Conservation (phyloP, 2,113 vertebrate species). For the Colaptes auratus region DNA sequence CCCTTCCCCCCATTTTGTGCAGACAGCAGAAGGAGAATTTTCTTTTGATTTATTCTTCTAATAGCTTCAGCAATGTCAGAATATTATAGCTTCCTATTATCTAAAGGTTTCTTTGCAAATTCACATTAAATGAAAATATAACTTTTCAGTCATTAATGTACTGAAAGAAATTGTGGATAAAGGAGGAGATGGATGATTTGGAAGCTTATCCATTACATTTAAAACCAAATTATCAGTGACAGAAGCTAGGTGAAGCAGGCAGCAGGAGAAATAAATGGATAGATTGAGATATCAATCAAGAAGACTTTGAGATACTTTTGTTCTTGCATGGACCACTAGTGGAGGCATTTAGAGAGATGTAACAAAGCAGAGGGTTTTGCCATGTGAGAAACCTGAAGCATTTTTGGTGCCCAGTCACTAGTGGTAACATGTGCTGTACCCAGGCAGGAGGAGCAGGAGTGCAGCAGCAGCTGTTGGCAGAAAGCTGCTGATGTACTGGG, state of each 20-base stretch:
- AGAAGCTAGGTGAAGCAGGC: background rate
- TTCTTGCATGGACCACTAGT: background rate
- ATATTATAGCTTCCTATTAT: conserved; percentile 25
- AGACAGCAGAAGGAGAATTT: background rate
- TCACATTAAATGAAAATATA: conserved; percentile 46
- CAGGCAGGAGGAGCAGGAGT: background rate
- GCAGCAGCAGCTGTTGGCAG: rapidly evolving
- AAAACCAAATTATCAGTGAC: conserved; percentile 44
- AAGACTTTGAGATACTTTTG: background rate
- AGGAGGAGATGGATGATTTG: conserved; percentile 1
- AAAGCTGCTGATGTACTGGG: background rate
- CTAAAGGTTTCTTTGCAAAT: conserved; percentile 42
- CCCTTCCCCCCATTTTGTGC: background rate
- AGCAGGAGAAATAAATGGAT: background rate
- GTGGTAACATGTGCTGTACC: rapidly evolving
- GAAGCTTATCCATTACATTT: conserved; percentile 26
- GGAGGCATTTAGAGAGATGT: background rate
- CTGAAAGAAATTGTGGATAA: background rate
- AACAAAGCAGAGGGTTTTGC: background rate
- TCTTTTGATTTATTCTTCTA: conserved; percentile 32
- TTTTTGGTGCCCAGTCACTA: background rate
- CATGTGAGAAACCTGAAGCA: background rate
- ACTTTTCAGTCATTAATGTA: conserved; percentile 6
- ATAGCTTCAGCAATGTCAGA: background rate
- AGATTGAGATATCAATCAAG: conserved; percentile 39